Conservation (phyloP, 2,113 vertebrate genomes). For the Crypturellus undulatus region DNA sequence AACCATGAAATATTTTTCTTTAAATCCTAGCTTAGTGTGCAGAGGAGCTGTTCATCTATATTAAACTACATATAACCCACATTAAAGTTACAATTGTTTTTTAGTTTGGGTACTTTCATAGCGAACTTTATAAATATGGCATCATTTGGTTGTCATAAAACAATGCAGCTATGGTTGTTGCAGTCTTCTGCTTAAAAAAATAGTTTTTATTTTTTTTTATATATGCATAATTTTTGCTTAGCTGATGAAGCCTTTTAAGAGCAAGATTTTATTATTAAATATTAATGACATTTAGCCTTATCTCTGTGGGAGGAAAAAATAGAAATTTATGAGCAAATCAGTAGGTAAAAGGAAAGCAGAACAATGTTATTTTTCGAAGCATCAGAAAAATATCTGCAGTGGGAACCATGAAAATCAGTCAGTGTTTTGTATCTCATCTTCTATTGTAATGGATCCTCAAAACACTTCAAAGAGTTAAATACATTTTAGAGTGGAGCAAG, state of each 20-base stretch:
- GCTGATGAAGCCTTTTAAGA: conserved; percentile 19
- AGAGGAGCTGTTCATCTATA: conserved; percentile 48
- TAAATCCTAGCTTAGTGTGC: conserved; percentile 37
- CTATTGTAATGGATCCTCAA: background rate
- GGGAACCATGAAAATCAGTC: background rate
- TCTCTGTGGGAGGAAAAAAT: background rate
- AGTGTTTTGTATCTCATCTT: background rate
- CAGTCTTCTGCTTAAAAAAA: background rate
- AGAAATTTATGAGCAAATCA: background rate
- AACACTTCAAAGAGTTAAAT: background rate
- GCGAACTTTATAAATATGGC: conserved; percentile 44
- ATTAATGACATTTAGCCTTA: background rate
- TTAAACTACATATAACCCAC: conserved; percentile 45
- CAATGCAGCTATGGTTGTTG: background rate
- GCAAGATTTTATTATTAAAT: background rate
- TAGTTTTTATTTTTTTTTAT: background rate
- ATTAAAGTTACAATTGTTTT: conserved; percentile 54
- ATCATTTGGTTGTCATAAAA: conserved; percentile 5
- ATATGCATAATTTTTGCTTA: background rate
- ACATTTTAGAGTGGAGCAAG: background rate
- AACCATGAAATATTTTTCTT: conserved; percentile 24
- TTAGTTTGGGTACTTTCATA: conserved; percentile 65
- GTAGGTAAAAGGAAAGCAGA: background rate
- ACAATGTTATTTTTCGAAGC: background rate
- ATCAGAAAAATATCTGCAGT: background rate